Evolutionary conservation across 2,888 invertebrate genomes (phyloP).

Genomic region (Stenurella melanura): DNA sequence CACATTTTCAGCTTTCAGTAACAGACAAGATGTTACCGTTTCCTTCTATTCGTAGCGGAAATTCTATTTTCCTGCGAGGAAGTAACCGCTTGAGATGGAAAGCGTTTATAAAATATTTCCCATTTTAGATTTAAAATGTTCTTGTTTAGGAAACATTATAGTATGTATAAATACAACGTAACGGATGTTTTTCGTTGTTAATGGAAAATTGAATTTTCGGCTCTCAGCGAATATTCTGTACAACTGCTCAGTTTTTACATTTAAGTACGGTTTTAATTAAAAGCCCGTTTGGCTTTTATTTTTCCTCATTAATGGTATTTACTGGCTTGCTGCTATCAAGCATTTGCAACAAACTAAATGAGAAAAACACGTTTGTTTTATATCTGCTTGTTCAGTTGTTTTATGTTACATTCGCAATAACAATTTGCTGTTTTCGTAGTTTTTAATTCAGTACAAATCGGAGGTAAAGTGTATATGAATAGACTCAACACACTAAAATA

Average conservation of each 20-base stretch:
- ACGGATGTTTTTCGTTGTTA: not conserved
- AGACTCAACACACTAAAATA: too few species aligned
- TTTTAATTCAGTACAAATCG: too few species aligned
- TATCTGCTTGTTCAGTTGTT: not conserved
- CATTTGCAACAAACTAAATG: not conserved
- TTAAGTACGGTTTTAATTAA: conserved; percentile 3
- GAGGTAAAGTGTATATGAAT: too few species aligned
- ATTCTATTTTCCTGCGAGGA: not conserved
- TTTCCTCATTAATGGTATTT: conserved; percentile 2
- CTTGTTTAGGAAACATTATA: not conserved
- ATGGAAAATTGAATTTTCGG: not conserved
- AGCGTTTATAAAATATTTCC: not conserved
- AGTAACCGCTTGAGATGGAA: not conserved
- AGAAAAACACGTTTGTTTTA: not conserved
- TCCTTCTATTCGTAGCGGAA: not conserved
- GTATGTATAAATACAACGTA: not conserved
- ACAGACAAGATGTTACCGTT: not conserved
- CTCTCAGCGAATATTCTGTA: not conserved
- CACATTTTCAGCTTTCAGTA: not conserved
- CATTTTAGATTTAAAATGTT: not conserved
- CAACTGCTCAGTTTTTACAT: not conserved
- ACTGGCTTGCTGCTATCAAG: not conserved
- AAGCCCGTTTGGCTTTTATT: not conserved
- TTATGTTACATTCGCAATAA: not conserved
- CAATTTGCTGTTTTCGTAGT: too few species aligned